Base-by-base conservation (phyloP, 2,113 vertebrate genomes). In the Ailuropoda melanoleuca region DNA sequence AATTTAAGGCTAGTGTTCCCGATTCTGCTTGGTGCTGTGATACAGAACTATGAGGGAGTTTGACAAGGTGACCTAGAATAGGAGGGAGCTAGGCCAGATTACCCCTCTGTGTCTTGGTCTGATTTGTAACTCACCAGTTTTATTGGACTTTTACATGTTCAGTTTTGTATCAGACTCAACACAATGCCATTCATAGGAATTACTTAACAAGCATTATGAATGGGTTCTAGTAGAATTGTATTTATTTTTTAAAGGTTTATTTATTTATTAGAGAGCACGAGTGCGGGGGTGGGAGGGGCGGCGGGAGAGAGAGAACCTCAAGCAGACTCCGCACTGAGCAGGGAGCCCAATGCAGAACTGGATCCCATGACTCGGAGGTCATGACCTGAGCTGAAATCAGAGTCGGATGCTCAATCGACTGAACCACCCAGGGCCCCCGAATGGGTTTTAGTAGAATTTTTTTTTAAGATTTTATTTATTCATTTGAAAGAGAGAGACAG, bases 81-180 rank as follows among this genome's bases (percentile, higher is more conserved):
- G 26, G 43, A 4, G 29, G 60, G 60, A 4, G 15, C 18, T 26
- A 18, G n/a, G 0, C 13, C 37, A 14, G 39, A 2, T 13, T 0
- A 6, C 48, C 24, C 37, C 68, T 48, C 1, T 0, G 8, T 53
- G 31, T 74, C 26, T 26, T 15, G 50, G 13, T 46, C n/a, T 43
- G 0, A 1, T 1, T 21, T 17, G 37, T 6, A 3, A 14, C 58
- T 4, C 37, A 4, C 26, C 0, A 0, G 2, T 9, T 46, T 18
- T 7, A 1, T 3, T 19, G 2, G 75, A 4, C 50, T 0, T 18
- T 8, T 21, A 3, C 7, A 2, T 1, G 0, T 2, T 6, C 19
- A 9, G 23, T 14, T 83, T 23, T 26, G 3, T 12, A 4, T 62
- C 34, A 46, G 64, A 19, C 56, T 43, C 29, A 19, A 19, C n/a